Conservation (phyloP, 2,113 vertebrate genomes). For the Elephantulus edwardii region DNA sequence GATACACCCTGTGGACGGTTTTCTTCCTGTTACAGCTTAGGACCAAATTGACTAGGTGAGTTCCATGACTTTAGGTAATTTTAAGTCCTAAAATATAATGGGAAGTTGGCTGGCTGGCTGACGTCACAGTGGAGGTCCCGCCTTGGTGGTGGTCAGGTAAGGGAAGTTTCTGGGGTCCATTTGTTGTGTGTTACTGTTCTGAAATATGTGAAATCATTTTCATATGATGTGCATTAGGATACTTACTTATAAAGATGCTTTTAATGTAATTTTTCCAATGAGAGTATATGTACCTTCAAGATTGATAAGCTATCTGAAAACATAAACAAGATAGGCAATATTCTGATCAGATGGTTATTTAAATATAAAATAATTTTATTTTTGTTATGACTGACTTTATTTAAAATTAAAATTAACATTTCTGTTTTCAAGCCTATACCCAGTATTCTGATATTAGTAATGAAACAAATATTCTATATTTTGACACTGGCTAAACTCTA, state of each 20-base stretch:
- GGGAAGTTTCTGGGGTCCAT: too few species aligned
- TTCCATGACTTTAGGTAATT: not conserved
- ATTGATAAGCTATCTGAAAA: not conserved
- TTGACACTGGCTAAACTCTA: not conserved
- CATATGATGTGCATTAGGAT: not conserved
- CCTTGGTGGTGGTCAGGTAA: too few species aligned
- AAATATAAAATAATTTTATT: constrained; percentile 7
- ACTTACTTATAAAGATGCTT: not conserved
- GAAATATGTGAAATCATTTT: too few species aligned
- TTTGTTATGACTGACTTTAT: not conserved
- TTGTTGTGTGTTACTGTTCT: too few species aligned
- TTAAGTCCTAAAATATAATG: not conserved
- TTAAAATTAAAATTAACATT: not conserved
- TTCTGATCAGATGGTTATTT: not conserved
- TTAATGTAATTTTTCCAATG: not conserved
- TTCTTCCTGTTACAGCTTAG: not conserved
- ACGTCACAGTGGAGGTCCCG: too few species aligned
- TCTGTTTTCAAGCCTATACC: not conserved
- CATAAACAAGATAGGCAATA: not conserved
- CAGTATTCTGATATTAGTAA: not conserved
- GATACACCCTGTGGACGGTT: too few species aligned
- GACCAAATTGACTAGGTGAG: not conserved
- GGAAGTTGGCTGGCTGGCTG: not conserved
- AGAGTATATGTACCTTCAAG: not conserved
- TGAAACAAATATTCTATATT: not conserved